Evolutionary conservation across 2,888 invertebrate species (phyloP).

Genomic region (Dioctria rufipes): DNA sequence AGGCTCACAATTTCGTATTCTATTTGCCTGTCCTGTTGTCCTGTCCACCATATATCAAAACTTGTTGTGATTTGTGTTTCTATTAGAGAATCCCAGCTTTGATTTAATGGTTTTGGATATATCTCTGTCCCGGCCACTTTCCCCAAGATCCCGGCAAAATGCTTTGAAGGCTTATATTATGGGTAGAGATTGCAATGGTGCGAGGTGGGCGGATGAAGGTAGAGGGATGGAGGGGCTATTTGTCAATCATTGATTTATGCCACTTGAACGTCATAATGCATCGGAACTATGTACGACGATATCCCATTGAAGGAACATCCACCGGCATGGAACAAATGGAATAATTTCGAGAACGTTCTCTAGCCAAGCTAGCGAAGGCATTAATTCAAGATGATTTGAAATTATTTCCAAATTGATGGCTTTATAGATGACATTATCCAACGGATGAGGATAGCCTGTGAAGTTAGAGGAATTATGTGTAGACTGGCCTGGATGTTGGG

Average conservation of each 20-base stretch:
- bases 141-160: constrained; percentile 51
- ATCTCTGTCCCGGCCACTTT: constrained; percentile 44
- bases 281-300: background rate
- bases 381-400: constrained; percentile 54
- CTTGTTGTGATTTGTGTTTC: constrained; percentile 60
- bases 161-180: constrained; percentile 28
- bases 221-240: constrained; percentile 24
- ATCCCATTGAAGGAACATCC: constrained; percentile 43
- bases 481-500: background rate
- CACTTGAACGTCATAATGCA: constrained; percentile 46
- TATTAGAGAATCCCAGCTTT: constrained; percentile 58
- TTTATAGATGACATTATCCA: constrained; percentile 38
- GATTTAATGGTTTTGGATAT: constrained; percentile 59
- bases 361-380: constrained; percentile 16
- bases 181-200: too few species aligned
- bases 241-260: constrained; percentile 59
- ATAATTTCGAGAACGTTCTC: constrained; percentile 14
- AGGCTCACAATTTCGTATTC: constrained; percentile 58
- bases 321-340: constrained; percentile 51
- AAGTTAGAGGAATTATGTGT: background rate
- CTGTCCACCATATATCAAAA: constrained; percentile 60
- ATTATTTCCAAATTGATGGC: constrained; percentile 54
- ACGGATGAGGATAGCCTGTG: constrained; percentile 8
- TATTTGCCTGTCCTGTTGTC: constrained; percentile 59
- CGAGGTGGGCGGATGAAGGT: too few species aligned